Base-by-base conservation (phyloP, 2,113 vertebrate species). In the Isichthys henryi region DNA sequence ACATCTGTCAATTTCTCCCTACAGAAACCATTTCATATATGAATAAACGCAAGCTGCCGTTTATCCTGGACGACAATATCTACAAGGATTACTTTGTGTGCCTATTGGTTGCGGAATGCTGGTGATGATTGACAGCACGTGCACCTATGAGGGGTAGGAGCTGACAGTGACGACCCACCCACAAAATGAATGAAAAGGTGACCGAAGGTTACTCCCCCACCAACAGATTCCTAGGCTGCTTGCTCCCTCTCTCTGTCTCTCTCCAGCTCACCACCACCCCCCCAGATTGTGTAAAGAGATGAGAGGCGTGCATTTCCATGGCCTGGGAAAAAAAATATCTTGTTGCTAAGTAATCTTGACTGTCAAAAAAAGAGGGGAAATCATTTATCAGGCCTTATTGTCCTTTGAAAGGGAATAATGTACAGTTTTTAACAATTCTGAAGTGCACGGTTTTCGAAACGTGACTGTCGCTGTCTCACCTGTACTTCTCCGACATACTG, bases 301-400 rank as follows among this genome's bases (percentile, higher is more conserved):
- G 23, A 86, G 21, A 19, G 85, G 27, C n/a, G 45, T 50, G 35
- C 49, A 48, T 87, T 87, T 87, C 50, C n/a, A 31, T 53, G 85
- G 85, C 15, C 11, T 53, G 49, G 85, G 48, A 52, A 35, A 86
- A 35, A 86, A 88, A 88, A 31, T 52, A 53, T 13, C 27, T 52
- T 80, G 48, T 80, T 88, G 15, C 70, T 39, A 88, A 43, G 88
- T 88, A 88, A 88, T 80, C 70, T 19, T 49, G 50, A 19, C n/a
- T 23, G 48, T 52, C 66, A 83, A 83, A 48, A 83, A 88, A n/a
- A 45, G 8, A n/a, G 50, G 35, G 23, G n/a, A 45, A 23, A 35
- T 31, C 23, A 48, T 77, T 49, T 88, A n/a, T 27, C 70, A 52
- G 88, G 45, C n/a, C n/a, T 43, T 82, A 49, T 53, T 58, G 50